phyloP scores from a whole-genome alignment of 2,888 invertebrate species.

The Hermaeophaga mercurialis region DNA sequence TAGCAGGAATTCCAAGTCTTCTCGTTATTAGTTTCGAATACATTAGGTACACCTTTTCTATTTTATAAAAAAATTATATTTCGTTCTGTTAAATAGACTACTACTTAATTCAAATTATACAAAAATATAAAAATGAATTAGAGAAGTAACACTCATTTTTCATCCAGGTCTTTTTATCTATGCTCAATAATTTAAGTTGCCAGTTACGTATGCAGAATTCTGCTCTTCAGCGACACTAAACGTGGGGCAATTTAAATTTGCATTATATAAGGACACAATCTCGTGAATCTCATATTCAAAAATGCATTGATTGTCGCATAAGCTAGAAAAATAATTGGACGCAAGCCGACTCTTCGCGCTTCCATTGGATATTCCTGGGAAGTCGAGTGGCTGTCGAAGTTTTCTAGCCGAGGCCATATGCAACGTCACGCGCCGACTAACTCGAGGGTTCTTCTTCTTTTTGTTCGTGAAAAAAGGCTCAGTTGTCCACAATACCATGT shows the following conservation, averaged over 20 bases:
- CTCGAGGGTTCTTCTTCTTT: conserved; percentile 35
- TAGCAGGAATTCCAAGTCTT: no score
- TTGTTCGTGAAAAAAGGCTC: conserved; percentile 28
- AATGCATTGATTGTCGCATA: conserved; percentile 19
- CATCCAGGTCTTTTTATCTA: no score
- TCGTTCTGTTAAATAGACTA: no score
- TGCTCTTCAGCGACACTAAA: no score
- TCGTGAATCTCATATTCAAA: background rate
- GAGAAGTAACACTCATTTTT: no score
- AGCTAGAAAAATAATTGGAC: conserved; percentile 44
- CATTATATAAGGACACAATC: background rate
- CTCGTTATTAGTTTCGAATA: no score
- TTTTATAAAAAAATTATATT: no score
- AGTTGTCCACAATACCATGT: conserved; percentile 25
- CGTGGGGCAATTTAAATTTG: background rate
- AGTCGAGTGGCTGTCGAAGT: conserved; percentile 37
- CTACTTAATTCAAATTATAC: no score
- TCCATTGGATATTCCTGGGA: conserved; percentile 39
- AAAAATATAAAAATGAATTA: no score
- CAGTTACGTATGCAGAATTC: no score
- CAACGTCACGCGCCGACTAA: conserved; percentile 42
- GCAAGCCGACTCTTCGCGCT: conserved; percentile 33
- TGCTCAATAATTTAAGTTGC: no score
- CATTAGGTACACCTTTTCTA: no score
- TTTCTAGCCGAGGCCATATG: conserved; percentile 36